Base-by-base conservation (phyloP, 2,113 vertebrate species). In the Polyodon spathula region DNA sequence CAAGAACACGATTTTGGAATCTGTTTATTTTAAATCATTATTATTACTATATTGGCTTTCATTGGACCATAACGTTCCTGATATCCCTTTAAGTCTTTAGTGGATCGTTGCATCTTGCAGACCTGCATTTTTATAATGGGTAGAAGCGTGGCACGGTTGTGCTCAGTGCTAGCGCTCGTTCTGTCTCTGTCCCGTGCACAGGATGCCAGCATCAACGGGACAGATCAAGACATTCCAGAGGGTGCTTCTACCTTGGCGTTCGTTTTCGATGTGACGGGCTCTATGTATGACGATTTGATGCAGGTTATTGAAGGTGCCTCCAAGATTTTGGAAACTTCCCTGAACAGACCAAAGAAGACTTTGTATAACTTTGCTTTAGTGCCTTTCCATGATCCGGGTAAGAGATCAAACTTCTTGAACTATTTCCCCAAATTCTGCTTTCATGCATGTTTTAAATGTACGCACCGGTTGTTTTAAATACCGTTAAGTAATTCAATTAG, bases 261-360 rank as follows among this genome's bases (percentile, higher is more conserved):
- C 75, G 95, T 98, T n/a, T 99, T 99, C 59, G 96, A 99, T 69
- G 95, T 99, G 40, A 98, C 96, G 44, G 96, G 96, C 14, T 99
- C 96, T 78, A 98, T 99, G 95, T 99, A 98, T 60, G 96, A 99
- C 62, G 95, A 99, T 67, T 72, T 99, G 69, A 93, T 98, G 61
- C 96, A 99, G 76, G 96, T 99, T 5, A 96, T 98, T 58, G 94
- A 99, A 67, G 96, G 95, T 3, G 95, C 96, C 2, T 99, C 96
- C 64, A 97, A 97, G 80, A 99, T 99, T 56, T 65, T 99, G 81
- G 96, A 99, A 62, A 98, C 92, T 1, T 98, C 95, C 48, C 79
- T 97, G 37, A 97, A 83, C 72, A 89, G 95, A 88, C 93, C 92
- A 0, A 90, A 92, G 81, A 88, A 86, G 62, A 86, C 92, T 1